Percentiles rank a stretch among this genome's conserved stretches.
These are phyloP conservation scores for Diaperis boleti DNA, from an alignment of 2,888 invertebrate species.

Conservation along the genomic window DNA sequence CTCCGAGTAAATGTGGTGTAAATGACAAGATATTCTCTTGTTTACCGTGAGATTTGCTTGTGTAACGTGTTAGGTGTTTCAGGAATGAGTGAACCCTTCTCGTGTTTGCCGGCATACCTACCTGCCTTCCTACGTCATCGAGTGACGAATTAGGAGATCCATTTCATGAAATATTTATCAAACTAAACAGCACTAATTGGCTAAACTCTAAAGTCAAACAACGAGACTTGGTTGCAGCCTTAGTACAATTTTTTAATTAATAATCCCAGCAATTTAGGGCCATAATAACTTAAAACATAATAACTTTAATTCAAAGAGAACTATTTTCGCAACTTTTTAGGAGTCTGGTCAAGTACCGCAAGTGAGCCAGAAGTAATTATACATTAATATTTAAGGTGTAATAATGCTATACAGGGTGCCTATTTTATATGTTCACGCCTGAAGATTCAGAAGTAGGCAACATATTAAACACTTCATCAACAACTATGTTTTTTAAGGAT, in stretches of 20 bases:
- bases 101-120: slow-evolving; percentile 40
- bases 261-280: slow-evolving; percentile 1
- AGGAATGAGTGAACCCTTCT: slow-evolving; percentile 42
- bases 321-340: no score
- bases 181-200: slow-evolving; percentile 19
- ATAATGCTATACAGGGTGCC: no score
- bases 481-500: no score
- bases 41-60: slow-evolving; percentile 42
- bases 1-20: slow-evolving; percentile 35
- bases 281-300: slow-evolving; percentile 8
- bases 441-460: no score
- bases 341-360: no score
- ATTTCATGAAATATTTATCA: slow-evolving; percentile 29
- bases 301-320: no score
- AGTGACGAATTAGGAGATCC: slow-evolving; percentile 26
- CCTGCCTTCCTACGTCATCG: slow-evolving; percentile 21
- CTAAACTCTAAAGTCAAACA: slow-evolving; percentile 1
- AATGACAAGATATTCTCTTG: slow-evolving; percentile 44
- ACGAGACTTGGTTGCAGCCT: neutral
- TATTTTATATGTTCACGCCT: no score
- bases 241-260: slow-evolving; percentile 19
- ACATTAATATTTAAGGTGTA: no score
- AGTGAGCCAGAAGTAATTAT: no score
- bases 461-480: no score
- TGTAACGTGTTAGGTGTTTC: slow-evolving; percentile 43